phyloP scores from a whole-genome alignment of 2,888 invertebrate species.

The Lingula anatina region DNA sequence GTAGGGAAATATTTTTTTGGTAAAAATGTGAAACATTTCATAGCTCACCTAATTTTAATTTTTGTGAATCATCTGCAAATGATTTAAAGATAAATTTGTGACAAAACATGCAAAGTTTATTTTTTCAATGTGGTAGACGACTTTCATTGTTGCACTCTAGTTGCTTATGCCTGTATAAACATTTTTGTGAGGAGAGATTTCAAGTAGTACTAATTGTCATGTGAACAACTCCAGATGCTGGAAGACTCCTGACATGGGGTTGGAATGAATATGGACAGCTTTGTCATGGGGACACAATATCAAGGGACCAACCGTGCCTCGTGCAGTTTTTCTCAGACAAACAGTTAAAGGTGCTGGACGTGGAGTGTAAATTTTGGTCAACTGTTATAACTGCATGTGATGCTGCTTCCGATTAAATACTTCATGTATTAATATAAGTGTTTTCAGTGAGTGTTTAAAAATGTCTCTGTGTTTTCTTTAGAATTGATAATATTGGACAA shows the following conservation, averaged over 20 bases:
- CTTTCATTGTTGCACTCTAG: neutral
- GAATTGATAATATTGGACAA: too few relatives aligned
- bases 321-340: neutral
- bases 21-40: too few relatives aligned
- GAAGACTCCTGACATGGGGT: slow-evolving; percentile 69
- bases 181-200: too few relatives aligned
- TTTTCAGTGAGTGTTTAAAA: too few relatives aligned
- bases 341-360: neutral
- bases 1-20: slow-evolving; percentile 51
- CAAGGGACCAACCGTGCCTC: slow-evolving; percentile 17
- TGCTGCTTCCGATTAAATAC: too few relatives aligned
- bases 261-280: slow-evolving; percentile 80
- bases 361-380: neutral
- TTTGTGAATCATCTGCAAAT: too few relatives aligned
- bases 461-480: too few relatives aligned
- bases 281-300: slow-evolving; percentile 50
- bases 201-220: too few relatives aligned
- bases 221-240: slow-evolving; percentile 60
- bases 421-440: too few relatives aligned
- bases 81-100: neutral
- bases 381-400: too few relatives aligned
- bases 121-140: neutral
- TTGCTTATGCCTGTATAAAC: neutral
- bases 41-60: too few relatives aligned
- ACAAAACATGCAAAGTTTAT: neutral